These are phyloP conservation scores for Lepidurus couesii DNA, from an alignment of 1,140 invertebrate species.

Conservation along the genomic window DNA sequence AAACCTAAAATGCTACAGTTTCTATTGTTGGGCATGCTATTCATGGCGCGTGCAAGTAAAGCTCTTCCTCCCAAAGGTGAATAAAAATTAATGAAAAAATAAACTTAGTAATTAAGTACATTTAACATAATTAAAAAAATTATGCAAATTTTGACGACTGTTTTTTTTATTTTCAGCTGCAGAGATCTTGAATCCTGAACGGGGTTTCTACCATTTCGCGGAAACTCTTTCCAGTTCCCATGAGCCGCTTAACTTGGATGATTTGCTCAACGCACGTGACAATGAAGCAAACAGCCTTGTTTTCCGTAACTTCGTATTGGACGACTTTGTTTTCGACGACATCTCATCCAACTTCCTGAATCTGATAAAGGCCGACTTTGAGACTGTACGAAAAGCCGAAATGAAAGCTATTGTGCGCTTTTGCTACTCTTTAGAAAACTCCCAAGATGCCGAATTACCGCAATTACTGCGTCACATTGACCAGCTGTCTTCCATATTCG, in stretches of 20 bases:
- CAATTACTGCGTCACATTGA: constrained; percentile 28
- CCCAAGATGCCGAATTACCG: not conserved
- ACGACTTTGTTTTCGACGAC: not conserved
- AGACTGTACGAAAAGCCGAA: not conserved
- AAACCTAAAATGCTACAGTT: too few species aligned
- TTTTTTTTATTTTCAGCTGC: too few species aligned
- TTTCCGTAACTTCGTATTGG: constrained; percentile 18
- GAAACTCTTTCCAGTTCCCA: constrained; percentile 2
- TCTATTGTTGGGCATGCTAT: too few species aligned
- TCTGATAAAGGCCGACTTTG: not conserved
- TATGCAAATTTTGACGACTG: too few species aligned
- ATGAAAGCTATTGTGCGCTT: constrained; percentile 31
- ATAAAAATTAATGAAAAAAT: too few species aligned
- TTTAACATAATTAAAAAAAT: too few species aligned
- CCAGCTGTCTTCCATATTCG: constrained; percentile 23
- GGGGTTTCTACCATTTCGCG: constrained; percentile 3
- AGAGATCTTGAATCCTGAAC: constrained; percentile 6
- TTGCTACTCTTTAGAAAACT: constrained; percentile 1
- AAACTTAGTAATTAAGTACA: too few species aligned
- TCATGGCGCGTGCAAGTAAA: too few species aligned
- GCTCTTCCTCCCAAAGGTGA: too few species aligned
- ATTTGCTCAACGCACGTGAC: not conserved
- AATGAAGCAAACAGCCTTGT: not conserved
- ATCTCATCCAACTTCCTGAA: not conserved
- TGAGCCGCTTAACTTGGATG: not conserved